A percentile compares a stretch with the other conserved stretches of the same genome.
phyloP scores from a whole-genome alignment of 2,797 vertebrate species.

The Nothura maculosa region DNA sequence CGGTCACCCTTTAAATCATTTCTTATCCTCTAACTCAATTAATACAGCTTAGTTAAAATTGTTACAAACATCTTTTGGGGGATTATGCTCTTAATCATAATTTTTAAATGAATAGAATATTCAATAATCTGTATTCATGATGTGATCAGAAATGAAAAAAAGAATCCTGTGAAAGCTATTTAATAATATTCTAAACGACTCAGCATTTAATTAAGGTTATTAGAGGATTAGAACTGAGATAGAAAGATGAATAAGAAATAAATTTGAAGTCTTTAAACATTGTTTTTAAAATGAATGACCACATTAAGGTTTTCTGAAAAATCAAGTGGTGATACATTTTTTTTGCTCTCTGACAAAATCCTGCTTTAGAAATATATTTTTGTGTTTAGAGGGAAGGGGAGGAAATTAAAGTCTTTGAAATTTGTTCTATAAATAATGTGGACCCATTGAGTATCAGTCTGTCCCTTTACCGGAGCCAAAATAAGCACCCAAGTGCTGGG shows the following conservation, averaged over 20 bases:
- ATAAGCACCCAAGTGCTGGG: not conserved
- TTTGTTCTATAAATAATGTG: slow-evolving; percentile 19
- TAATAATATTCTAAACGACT: slow-evolving; percentile 64
- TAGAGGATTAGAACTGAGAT: slow-evolving; percentile 58
- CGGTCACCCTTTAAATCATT: slow-evolving; percentile 49
- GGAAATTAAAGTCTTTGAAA: not conserved
- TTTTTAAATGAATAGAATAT: slow-evolving; percentile 64
- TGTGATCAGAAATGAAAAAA: slow-evolving; percentile 45
- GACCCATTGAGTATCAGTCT: not conserved
- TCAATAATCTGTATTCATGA: slow-evolving; percentile 51
- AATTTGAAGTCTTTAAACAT: slow-evolving; percentile 31
- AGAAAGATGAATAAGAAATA: slow-evolving; percentile 47
- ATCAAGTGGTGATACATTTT: not conserved
- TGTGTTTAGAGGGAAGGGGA: not conserved
- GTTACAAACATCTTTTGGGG: slow-evolving; percentile 54
- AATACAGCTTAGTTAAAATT: slow-evolving; percentile 49
- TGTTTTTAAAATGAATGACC: slow-evolving; percentile 59
- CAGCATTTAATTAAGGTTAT: slow-evolving; percentile 61
- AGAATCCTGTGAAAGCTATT: slow-evolving; percentile 57
- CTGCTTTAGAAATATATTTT: not conserved
- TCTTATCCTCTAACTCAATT: slow-evolving; percentile 62
- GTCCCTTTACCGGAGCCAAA: not conserved
- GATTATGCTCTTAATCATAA: slow-evolving; percentile 62
- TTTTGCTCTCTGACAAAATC: slow-evolving; percentile 6
- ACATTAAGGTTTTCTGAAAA: slow-evolving; percentile 22